phyloP scores from a whole-genome alignment of 2,113 vertebrate species.

The Lamprotornis superbus region DNA sequence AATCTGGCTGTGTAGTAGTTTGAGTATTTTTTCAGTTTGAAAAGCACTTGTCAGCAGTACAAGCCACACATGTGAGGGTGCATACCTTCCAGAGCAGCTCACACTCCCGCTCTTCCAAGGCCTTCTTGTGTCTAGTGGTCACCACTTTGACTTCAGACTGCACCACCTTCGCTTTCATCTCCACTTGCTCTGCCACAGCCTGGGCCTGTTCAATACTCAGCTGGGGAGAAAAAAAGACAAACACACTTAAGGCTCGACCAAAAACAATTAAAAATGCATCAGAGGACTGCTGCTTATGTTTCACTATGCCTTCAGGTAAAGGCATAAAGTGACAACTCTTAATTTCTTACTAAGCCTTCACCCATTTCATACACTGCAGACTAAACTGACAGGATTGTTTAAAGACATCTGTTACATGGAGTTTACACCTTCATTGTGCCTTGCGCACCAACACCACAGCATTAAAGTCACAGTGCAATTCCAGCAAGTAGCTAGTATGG shows the following conservation, averaged over 20 bases:
- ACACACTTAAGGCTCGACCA: neutral
- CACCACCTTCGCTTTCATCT: slow-evolving; percentile 95
- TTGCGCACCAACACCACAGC: neutral
- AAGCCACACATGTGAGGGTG: neutral
- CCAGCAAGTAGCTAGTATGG: neutral
- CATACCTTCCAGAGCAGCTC: slow-evolving; percentile 98
- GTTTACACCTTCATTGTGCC: neutral
- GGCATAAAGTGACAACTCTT: neutral
- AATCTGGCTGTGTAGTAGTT: neutral
- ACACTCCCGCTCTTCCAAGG: slow-evolving; percentile 94
- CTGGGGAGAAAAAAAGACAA: slow-evolving; percentile 62
- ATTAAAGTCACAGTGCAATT: neutral
- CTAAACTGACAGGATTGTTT: neutral
- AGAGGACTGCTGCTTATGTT: neutral
- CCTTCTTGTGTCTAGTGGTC: slow-evolving; percentile 91
- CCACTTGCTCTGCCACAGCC: slow-evolving; percentile 96
- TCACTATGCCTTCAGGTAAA: neutral
- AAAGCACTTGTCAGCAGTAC: neutral
- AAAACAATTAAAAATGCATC: neutral
- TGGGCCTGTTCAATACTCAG: slow-evolving; percentile 96
- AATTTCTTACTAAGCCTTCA: neutral
- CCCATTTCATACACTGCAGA: neutral
- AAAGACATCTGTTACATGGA: neutral
- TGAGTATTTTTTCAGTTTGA: neutral
- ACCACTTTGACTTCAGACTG: slow-evolving; percentile 97